Evolutionary conservation across 2,797 vertebrate species (phyloP), one percentile per base, ranked within the genome.

Genomic region (Danionella dracula): DNA sequence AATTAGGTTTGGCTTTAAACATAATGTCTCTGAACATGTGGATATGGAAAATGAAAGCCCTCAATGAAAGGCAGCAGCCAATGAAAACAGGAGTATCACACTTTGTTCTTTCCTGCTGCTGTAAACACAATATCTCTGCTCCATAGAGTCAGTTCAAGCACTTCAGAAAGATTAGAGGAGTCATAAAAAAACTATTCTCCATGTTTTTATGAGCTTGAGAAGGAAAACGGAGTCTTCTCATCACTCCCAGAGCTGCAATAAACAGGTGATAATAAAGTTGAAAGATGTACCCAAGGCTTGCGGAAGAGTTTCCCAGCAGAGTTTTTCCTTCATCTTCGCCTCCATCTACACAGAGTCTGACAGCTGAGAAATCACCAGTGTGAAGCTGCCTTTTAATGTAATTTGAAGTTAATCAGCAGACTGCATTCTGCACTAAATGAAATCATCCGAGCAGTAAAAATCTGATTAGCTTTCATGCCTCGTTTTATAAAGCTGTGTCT

Each of bases 81-180:
- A n/a, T n/a, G n/a, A n/a, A n/a, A n/a, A n/a, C n/a, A n/a, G n/a
- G n/a, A n/a, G n/a, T n/a, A n/a, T 56, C 64, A 13, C 1, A 66
- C 74, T 61, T 59, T 44, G 51, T 76, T 69, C 48, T 31, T 56
- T 71, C 82, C 83, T 78, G 72, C 23, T 42, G 74, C 72, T 81
- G 80, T 79, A 84, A 32, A 49, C 34, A 45, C 50, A 53, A 42
- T 48, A 83, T 85, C 83, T 78, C 81, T 81, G 79, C 80, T 87
- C 88, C 89, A 91, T 87, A 84, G 71, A 88, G 83, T 80, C 78
- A 87, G 83, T 90, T 84, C 87, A 90, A 90, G 85, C 27, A 63
- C 60, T 61, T 62, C 42, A 90, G 88, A 86, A 37, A 68, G 50
- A 84, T 51, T 41, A 53, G 38, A 37, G 31, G 37, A 4, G 3